phyloP scores from a whole-genome alignment of 2,797 vertebrate genomes.

The Neostethus bicornis region DNA sequence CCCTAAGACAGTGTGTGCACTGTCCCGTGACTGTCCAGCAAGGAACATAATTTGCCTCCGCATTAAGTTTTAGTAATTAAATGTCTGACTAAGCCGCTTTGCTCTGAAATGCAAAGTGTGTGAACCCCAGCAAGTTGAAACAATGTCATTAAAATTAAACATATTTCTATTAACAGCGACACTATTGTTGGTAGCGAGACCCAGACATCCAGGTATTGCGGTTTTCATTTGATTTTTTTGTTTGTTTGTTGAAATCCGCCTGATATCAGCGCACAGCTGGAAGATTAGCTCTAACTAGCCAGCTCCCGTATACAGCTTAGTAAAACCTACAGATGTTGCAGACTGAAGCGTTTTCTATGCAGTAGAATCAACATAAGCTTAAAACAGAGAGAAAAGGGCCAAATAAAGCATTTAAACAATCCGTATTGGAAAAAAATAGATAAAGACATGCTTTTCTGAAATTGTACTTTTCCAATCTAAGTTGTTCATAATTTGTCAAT shows the following conservation, averaged over 20 bases:
- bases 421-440: no score
- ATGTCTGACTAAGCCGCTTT: conserved; percentile 11
- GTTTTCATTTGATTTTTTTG: conserved; percentile 16
- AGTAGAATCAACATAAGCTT: no score
- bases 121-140: not conserved
- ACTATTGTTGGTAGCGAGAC: not conserved
- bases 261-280: conserved; percentile 28
- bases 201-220: not conserved
- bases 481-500: no score
- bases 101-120: not conserved
- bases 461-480: no score
- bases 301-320: not conserved
- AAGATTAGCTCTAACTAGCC: conserved; percentile 12
- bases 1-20: not conserved
- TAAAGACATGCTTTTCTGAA: no score
- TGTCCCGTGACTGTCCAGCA: not conserved
- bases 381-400: no score
- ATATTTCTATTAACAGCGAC: not conserved
- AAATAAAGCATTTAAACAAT: not conserved
- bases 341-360: not conserved
- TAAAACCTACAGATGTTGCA: not conserved
- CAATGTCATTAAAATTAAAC: not conserved
- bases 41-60: not conserved
- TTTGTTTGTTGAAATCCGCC: conserved; percentile 16
- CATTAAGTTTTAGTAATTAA: conserved; percentile 15